Conservation (phyloP, 1,140 invertebrate genomes). For the Philopotamus ludificatus region DNA sequence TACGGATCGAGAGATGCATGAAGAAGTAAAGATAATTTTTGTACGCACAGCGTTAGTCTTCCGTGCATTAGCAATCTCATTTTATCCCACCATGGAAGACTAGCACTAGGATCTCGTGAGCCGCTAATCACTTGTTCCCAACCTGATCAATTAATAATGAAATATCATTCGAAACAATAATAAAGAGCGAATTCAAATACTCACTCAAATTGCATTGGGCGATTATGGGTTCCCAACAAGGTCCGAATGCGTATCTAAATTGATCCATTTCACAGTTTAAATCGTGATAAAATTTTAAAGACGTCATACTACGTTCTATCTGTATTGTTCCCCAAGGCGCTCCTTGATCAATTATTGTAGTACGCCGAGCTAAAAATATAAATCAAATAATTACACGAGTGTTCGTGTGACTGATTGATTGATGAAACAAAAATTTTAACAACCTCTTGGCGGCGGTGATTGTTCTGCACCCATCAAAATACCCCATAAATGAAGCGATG, state of each 20-base stretch:
- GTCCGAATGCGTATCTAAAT: slow-evolving; percentile 91
- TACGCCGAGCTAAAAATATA: slow-evolving; percentile 68
- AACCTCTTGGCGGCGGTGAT: slow-evolving; percentile 73
- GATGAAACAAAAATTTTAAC: too few relatives aligned
- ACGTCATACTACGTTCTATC: slow-evolving; percentile 85
- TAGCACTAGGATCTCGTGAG: slow-evolving; percentile 89
- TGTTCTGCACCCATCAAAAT: slow-evolving; percentile 88
- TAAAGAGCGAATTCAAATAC: slow-evolving; percentile 42
- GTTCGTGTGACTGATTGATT: not conserved
- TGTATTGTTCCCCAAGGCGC: slow-evolving; percentile 71
- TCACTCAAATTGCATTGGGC: slow-evolving; percentile 90
- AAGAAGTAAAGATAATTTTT: slow-evolving; percentile 82
- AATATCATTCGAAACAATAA: not conserved
- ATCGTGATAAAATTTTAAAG: slow-evolving; percentile 97
- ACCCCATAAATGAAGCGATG: slow-evolving; percentile 84
- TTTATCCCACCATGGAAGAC: slow-evolving; percentile 97
- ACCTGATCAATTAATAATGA: slow-evolving; percentile 45
- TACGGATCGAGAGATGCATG: slow-evolving; percentile 97
- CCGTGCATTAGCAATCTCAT: slow-evolving; percentile 91
- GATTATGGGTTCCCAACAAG: slow-evolving; percentile 98
- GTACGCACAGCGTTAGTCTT: slow-evolving; percentile 80
- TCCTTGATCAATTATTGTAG: slow-evolving; percentile 70
- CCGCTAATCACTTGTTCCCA: slow-evolving; percentile 84
- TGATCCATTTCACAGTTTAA: slow-evolving; percentile 90
- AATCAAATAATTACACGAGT: too few relatives aligned